Percentiles rank a stretch among this genome's conserved stretches.
Evolutionary conservation across 2,113 vertebrate genomes (phyloP).

Genomic region (Morone chrysops): DNA sequence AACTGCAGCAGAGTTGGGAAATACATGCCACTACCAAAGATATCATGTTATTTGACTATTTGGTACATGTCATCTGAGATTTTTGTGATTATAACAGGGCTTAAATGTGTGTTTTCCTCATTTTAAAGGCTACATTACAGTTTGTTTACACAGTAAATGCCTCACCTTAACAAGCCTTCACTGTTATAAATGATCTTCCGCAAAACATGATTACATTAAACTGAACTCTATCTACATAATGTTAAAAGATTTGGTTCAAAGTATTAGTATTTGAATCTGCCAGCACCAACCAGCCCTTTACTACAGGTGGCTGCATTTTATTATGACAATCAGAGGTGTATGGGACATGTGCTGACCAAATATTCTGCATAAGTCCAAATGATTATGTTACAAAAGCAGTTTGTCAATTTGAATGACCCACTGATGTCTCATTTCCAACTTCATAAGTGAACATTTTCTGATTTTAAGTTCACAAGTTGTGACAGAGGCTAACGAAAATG

Average conservation of each 20-base stretch:
- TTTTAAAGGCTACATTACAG: not conserved
- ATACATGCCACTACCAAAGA: not conserved
- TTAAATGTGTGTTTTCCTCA: not conserved
- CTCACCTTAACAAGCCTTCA: not conserved
- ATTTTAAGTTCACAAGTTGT: not conserved
- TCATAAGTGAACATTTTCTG: not conserved
- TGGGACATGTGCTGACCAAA: not conserved
- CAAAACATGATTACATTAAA: not conserved
- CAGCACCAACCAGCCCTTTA: not conserved
- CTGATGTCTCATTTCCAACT: not conserved
- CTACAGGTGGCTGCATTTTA: not conserved
- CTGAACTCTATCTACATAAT: not conserved
- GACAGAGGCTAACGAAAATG: not conserved
- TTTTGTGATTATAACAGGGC: not conserved
- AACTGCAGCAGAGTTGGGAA: not conserved
- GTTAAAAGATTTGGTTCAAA: not conserved
- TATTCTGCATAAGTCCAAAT: too few species aligned
- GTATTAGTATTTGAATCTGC: not conserved
- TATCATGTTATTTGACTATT: not conserved
- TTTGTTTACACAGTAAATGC: not conserved
- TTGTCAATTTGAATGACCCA: not conserved
- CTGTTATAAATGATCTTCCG: not conserved
- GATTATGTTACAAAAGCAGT: not conserved
- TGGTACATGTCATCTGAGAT: too few species aligned
- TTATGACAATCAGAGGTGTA: not conserved